Conservation (phyloP, 1,140 invertebrate species). For the Pseudomyrmex flavicornis region DNA sequence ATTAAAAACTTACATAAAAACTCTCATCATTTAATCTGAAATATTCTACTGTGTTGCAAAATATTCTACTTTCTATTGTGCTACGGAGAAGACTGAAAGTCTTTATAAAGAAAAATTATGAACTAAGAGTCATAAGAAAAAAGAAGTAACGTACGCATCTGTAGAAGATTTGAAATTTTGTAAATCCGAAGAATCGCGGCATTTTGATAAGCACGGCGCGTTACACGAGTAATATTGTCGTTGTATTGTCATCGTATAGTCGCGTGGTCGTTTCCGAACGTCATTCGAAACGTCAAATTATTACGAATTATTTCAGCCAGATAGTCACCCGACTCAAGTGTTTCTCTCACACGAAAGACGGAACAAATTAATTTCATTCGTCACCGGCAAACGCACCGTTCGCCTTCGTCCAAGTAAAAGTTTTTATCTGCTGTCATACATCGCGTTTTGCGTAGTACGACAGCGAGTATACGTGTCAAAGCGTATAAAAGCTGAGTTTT, state of each 20-base stretch:
- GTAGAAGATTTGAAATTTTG: background rate
- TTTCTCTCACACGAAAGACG: background rate
- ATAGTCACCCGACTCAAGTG: conserved; percentile 11
- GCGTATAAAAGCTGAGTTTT: conserved; percentile 7
- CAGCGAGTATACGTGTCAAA: conserved; percentile 32
- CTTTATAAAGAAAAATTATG: too few species aligned
- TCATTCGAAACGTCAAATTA: background rate
- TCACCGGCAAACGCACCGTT: background rate
- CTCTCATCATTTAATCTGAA: background rate
- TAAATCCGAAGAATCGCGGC: background rate
- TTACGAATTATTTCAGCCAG: conserved; percentile 6
- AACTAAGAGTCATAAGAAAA: background rate
- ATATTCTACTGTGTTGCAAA: background rate
- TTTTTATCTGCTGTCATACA: conserved; percentile 21
- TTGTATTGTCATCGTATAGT: background rate
- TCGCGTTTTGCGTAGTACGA: too few species aligned
- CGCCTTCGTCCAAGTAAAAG: background rate
- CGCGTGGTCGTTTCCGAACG: background rate
- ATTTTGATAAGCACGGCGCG: background rate
- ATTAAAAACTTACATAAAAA: background rate
- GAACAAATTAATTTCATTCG: conserved; percentile 56
- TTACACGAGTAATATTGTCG: background rate
- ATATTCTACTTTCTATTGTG: background rate
- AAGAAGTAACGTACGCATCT: background rate
- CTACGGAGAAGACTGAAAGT: background rate